Conservation (phyloP, 2,797 vertebrate genomes). For the Kryptopterus vitreolus region DNA sequence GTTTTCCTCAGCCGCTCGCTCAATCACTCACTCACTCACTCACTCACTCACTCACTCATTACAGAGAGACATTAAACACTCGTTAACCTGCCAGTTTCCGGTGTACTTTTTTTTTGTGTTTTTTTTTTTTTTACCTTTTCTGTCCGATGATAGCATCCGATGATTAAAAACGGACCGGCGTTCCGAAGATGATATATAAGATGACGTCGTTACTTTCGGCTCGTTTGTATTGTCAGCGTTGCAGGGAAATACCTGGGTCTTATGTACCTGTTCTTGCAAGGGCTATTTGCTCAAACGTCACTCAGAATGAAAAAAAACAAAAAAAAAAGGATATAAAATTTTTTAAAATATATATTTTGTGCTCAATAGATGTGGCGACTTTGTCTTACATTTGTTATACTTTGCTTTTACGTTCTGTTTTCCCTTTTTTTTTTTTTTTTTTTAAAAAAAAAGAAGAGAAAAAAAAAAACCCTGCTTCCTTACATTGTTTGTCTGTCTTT, state of each 20-base stretch:
- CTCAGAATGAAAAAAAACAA: too few relatives aligned
- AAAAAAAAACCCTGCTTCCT: conserved; percentile 6
- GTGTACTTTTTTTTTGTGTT: conserved; percentile 2
- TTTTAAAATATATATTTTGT: conserved; percentile 10
- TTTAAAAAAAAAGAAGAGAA: too few relatives aligned
- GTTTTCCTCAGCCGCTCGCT: conserved; percentile 15
- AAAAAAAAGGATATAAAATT: too few relatives aligned
- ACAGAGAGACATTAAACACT: conserved; percentile 26
- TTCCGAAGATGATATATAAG: not conserved
- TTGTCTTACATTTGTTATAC: not conserved
- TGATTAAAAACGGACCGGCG: too few relatives aligned
- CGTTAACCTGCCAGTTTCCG: conserved; percentile 37
- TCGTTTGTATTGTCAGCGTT: not conserved
- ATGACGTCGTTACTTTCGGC: not conserved
- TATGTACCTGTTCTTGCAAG: conserved; percentile 7
- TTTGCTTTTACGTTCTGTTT: not conserved
- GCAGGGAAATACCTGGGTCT: not conserved
- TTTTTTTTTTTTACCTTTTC: too few relatives aligned
- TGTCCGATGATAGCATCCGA: not conserved
- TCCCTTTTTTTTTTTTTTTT: too few relatives aligned
- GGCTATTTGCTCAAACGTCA: not conserved
- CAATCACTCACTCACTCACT: conserved; percentile 4
- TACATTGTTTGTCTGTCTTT: not conserved
- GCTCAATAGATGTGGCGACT: not conserved
- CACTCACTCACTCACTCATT: conserved; percentile 9